phyloP scores from a whole-genome alignment of 2,888 invertebrate genomes.

The Sesia apiformis region DNA sequence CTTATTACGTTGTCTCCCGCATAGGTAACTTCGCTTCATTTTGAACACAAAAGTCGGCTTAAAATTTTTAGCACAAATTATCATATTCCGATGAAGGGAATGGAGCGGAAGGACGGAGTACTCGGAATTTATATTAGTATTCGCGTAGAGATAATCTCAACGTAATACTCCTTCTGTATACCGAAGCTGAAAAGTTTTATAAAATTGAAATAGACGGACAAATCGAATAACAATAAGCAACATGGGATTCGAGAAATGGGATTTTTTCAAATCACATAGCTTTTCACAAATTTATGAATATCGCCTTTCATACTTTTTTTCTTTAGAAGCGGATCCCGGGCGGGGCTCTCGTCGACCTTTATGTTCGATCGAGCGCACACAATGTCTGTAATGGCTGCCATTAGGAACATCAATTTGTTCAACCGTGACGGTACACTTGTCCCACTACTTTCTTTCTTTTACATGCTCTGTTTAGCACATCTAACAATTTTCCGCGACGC shows the following conservation, averaged over 20 bases:
- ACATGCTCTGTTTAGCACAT: conserved; percentile 34
- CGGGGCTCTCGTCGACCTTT: conserved; percentile 35
- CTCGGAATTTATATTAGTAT: conserved; percentile 34
- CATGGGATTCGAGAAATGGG: conserved; percentile 25
- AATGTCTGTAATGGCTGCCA: conserved; percentile 59
- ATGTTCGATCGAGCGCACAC: conserved; percentile 57
- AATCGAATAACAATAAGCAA: conserved; percentile 29
- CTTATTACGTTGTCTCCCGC: not conserved
- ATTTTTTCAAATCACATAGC: conserved; percentile 30
- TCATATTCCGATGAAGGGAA: conserved; percentile 24
- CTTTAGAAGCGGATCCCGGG: conserved; percentile 33
- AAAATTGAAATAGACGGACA: conserved; percentile 3
- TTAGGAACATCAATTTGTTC: conserved; percentile 58
- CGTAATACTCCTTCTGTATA: conserved; percentile 1
- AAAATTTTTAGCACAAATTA: conserved; percentile 20
- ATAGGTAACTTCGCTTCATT: conserved; percentile 7
- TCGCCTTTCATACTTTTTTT: conserved; percentile 40
- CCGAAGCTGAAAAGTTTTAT: not conserved
- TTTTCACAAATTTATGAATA: conserved; percentile 48
- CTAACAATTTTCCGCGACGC: conserved; percentile 15
- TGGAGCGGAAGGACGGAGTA: conserved; percentile 22
- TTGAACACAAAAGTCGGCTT: conserved; percentile 20
- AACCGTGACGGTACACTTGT: conserved; percentile 54
- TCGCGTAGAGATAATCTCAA: conserved; percentile 18
- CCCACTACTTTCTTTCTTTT: conserved; percentile 38